phyloP scores from a whole-genome alignment of 1,140 invertebrate genomes.

The Apocrypta bakeri region DNA sequence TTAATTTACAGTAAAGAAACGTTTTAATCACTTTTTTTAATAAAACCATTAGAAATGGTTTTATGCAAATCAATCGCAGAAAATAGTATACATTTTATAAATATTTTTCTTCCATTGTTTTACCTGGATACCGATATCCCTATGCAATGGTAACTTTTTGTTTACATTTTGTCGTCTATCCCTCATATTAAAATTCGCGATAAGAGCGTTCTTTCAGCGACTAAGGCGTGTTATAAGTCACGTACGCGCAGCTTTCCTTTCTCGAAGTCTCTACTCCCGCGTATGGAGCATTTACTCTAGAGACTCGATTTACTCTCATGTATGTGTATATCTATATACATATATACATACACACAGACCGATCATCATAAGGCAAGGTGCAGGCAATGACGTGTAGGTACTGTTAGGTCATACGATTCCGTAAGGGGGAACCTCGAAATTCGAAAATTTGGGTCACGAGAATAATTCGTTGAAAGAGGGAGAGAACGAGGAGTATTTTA shows the following conservation, averaged over 20 bases:
- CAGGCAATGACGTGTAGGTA: slow-evolving; percentile 27
- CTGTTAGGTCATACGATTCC: slow-evolving; percentile 44
- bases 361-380: slow-evolving; percentile 16
- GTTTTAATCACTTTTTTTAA: too few relatives aligned
- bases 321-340: neutral
- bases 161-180: neutral
- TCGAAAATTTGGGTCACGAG: slow-evolving; percentile 39
- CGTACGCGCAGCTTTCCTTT: neutral
- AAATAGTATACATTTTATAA: too few relatives aligned
- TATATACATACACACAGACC: neutral
- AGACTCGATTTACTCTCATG: neutral
- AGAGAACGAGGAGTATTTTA: neutral
- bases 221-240: neutral
- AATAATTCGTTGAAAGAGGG: neutral
- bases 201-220: neutral
- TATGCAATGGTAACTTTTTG: too few relatives aligned
- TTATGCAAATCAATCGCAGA: too few relatives aligned
- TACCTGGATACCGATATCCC: too few relatives aligned
- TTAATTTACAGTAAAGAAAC: too few relatives aligned
- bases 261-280: neutral
- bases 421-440: slow-evolving; percentile 39
- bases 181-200: neutral
- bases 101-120: too few relatives aligned
- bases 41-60: too few relatives aligned
- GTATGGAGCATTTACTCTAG: neutral